phyloP scores from a whole-genome alignment of 2,888 invertebrate genomes.

The Argyresthia albistria region DNA sequence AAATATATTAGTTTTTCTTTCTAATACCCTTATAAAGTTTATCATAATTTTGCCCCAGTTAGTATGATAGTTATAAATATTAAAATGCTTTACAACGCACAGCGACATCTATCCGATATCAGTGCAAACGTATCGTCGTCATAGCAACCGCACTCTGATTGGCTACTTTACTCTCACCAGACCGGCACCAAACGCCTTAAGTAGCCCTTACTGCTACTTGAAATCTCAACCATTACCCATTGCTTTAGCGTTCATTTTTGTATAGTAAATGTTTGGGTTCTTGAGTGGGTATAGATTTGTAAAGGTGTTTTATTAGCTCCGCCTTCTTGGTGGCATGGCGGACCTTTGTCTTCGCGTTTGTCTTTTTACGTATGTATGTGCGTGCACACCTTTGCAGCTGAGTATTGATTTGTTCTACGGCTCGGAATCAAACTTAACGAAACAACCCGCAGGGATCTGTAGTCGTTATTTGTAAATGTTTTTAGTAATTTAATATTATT shows the following conservation, averaged over 20 bases:
- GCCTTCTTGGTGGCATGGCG: constrained; percentile 61
- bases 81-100: not conserved
- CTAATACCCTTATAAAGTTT: no score
- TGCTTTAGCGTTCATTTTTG: constrained; percentile 31
- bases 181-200: constrained; percentile 29
- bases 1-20: no score
- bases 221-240: constrained; percentile 31
- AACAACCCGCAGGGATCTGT: not conserved
- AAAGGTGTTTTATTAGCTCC: constrained; percentile 50
- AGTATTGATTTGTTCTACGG: not conserved
- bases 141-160: constrained; percentile 62
- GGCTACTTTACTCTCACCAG: constrained; percentile 42
- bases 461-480: no score
- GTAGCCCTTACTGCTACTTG: constrained; percentile 23
- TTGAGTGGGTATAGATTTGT: constrained; percentile 21
- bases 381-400: not conserved
- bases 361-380: constrained; percentile 35
- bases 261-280: constrained; percentile 14
- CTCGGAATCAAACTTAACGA: not conserved
- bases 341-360: constrained; percentile 39
- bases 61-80: no score
- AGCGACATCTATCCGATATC: constrained; percentile 49
- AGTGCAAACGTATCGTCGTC: constrained; percentile 35
- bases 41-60: no score
- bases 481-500: no score